These are phyloP conservation scores for Epirrhoe alternata DNA, from an alignment of 2,888 invertebrate genomes.

Conservation along the genomic window DNA sequence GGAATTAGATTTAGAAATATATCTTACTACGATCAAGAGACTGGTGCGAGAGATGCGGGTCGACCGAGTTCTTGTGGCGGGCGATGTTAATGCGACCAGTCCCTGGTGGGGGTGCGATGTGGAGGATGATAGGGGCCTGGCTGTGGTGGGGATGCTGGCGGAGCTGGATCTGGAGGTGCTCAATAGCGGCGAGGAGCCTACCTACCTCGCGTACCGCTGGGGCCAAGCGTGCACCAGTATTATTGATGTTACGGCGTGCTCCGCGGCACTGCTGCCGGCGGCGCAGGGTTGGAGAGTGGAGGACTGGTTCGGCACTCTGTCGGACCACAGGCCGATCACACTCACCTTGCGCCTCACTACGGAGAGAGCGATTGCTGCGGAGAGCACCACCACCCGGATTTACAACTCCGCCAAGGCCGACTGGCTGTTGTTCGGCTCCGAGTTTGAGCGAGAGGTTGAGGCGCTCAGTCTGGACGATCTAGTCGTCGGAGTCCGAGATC, in stretches of 20 bases:
- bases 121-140: slow-evolving; percentile 19
- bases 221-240: neutral
- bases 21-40: neutral
- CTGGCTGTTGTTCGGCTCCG: neutral
- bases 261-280: slow-evolving; percentile 15
- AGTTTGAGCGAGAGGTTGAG: neutral
- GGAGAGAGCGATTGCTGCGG: too few species aligned
- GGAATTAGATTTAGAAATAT: neutral
- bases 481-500: neutral
- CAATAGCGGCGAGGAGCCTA: slow-evolving; percentile 6
- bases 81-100: slow-evolving; percentile 17
- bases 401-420: slow-evolving; percentile 3
- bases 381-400: neutral
- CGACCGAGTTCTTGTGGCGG: neutral
- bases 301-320: neutral
- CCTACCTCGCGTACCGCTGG: neutral
- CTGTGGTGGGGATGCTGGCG: neutral
- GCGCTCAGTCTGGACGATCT: neutral
- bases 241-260: slow-evolving; percentile 20
- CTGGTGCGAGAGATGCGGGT: neutral
- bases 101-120: slow-evolving; percentile 20
- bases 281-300: neutral
- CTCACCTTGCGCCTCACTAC: neutral
- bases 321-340: slow-evolving; percentile 1
- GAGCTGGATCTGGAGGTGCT: slow-evolving; percentile 9